Percentiles rank a stretch among this genome's conserved stretches.
phyloP scores from a whole-genome alignment of 1,140 invertebrate species.

The Zaprionus lachaisei region DNA sequence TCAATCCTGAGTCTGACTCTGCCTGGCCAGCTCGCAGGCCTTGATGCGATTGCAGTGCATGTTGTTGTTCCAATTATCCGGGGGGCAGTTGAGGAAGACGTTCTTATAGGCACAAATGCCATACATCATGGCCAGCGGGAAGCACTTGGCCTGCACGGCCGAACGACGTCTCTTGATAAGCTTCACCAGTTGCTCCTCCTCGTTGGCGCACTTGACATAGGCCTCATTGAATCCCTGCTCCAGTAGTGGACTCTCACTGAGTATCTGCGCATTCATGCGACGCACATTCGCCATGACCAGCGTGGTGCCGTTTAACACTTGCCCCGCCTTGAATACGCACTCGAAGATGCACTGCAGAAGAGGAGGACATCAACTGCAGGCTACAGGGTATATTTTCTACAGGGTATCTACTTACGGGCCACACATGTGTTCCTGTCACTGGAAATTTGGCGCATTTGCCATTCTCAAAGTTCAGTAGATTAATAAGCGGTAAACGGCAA shows the following conservation, averaged over 20 bases:
- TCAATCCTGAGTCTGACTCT: not conserved
- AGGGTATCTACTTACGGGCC: not conserved
- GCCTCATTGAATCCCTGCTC: slow-evolving; percentile 31
- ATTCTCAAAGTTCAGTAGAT: not conserved
- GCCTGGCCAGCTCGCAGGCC: slow-evolving; percentile 5
- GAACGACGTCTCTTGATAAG: slow-evolving; percentile 43
- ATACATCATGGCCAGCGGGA: slow-evolving; percentile 50
- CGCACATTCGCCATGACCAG: slow-evolving; percentile 43
- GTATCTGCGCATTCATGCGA: slow-evolving; percentile 29
- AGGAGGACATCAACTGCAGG: not conserved
- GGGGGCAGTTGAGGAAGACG: slow-evolving; percentile 55
- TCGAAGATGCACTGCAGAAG: slow-evolving; percentile 51
- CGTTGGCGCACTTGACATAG: slow-evolving; percentile 23
- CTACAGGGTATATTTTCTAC: not conserved
- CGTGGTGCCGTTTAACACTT: slow-evolving; percentile 41
- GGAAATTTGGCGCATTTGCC: not conserved
- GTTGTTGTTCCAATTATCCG: slow-evolving; percentile 47
- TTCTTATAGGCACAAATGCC: slow-evolving; percentile 53
- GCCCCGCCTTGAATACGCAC: slow-evolving; percentile 39
- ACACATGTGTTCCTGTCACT: not conserved
- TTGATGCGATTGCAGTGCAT: slow-evolving; percentile 45
- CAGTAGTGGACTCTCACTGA: slow-evolving; percentile 23
- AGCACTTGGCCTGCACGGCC: slow-evolving; percentile 51
- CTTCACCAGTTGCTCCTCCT: slow-evolving; percentile 45
- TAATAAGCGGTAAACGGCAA: not conserved